A percentile compares a stretch with the other conserved stretches of the same genome.
phyloP scores from a whole-genome alignment of 2,888 invertebrate species.

The Tiliacea aurago region DNA sequence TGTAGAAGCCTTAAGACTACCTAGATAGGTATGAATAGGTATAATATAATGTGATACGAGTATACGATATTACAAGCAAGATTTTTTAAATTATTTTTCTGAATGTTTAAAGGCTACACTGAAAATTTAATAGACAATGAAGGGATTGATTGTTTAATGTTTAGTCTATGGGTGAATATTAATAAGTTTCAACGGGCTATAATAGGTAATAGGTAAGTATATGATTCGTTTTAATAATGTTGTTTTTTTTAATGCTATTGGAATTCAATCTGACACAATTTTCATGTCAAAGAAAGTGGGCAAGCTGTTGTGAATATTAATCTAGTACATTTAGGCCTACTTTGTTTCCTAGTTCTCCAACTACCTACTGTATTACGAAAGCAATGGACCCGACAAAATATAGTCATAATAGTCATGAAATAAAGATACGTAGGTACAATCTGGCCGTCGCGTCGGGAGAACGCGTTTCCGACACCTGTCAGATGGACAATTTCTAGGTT shows the following conservation, averaged over 20 bases:
- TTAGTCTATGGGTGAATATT: too few relatives aligned
- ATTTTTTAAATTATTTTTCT: too few relatives aligned
- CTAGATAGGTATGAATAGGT: background rate
- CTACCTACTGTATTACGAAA: constrained; percentile 28
- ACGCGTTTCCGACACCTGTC: too few relatives aligned
- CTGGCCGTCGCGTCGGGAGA: too few relatives aligned
- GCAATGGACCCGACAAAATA: constrained; percentile 9
- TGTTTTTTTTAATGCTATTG: too few relatives aligned
- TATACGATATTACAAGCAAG: background rate
- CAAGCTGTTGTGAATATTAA: background rate
- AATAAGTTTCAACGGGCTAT: background rate
- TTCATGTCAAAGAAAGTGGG: background rate
- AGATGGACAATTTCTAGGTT: too few relatives aligned
- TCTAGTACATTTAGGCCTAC: background rate
- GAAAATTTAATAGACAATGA: too few relatives aligned
- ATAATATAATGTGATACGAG: background rate
- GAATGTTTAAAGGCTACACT: background rate
- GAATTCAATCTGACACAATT: too few relatives aligned
- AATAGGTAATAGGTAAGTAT: background rate
- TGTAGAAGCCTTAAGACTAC: background rate
- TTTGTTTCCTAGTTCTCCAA: constrained; percentile 10
- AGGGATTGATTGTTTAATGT: background rate
- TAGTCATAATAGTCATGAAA: constrained; percentile 8
- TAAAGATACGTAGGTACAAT: background rate
- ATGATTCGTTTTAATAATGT: background rate